These are phyloP conservation scores for Holcopasites calliopsidis DNA, from an alignment of 1,140 invertebrate genomes.

Conservation along the genomic window DNA sequence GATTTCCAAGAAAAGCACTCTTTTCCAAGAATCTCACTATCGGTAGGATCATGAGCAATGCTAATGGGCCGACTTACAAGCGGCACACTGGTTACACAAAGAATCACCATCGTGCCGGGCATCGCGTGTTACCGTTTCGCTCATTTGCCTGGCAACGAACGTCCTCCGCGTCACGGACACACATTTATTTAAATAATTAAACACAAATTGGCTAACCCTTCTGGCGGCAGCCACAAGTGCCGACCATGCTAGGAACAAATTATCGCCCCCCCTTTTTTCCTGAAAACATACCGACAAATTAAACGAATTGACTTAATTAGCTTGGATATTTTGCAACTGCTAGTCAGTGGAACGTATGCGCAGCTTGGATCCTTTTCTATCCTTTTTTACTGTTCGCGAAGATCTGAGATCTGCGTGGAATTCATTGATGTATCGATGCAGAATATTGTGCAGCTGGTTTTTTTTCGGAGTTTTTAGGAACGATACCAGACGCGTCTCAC, in stretches of 20 bases:
- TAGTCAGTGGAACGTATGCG: background rate
- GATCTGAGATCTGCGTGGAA: background rate
- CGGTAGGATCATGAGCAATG: conserved; percentile 70
- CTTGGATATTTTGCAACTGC: background rate
- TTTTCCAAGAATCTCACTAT: conserved; percentile 70
- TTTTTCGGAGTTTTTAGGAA: background rate
- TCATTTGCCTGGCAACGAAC: conserved; percentile 77
- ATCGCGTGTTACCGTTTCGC: conserved; percentile 76
- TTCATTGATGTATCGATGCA: no score
- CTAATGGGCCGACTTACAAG: conserved; percentile 64
- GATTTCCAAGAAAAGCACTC: conserved; percentile 69
- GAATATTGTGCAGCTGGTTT: background rate
- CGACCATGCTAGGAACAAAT: conserved; percentile 14
- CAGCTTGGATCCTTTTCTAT: background rate
- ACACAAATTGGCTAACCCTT: conserved; percentile 65
- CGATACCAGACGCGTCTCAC: background rate
- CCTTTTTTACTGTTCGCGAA: background rate
- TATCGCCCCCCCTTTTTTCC: conserved; percentile 45
- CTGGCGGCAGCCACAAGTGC: background rate
- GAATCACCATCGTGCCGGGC: conserved; percentile 51
- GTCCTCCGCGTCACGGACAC: conserved; percentile 71
- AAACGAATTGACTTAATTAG: conserved; percentile 48
- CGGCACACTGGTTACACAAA: conserved; percentile 62
- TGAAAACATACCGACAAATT: conserved; percentile 30
- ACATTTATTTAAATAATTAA: conserved; percentile 79